Evolutionary conservation across 1,140 invertebrate genomes (phyloP).

Genomic region (Drosophila suzukii): DNA sequence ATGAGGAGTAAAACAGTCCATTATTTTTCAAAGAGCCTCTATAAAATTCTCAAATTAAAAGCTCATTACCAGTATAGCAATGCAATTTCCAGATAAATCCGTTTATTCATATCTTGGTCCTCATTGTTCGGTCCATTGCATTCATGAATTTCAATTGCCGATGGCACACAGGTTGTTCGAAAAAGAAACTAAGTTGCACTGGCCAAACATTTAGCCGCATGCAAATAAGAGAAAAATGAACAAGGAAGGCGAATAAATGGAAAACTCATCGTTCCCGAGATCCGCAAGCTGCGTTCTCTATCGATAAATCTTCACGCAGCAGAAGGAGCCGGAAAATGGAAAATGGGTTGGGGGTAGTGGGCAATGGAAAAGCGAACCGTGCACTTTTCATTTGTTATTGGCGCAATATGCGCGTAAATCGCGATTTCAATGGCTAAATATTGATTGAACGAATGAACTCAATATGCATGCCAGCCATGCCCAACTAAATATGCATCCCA

Average conservation of each 20-base stretch:
- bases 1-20: too few relatives aligned
- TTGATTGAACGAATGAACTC: constrained; percentile 82
- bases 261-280: constrained; percentile 47
- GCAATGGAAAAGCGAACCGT: constrained; percentile 24
- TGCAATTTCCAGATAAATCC: neutral
- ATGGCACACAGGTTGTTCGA: constrained; percentile 7
- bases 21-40: neutral
- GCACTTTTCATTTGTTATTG: constrained; percentile 80
- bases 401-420: constrained; percentile 81
- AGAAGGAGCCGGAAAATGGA: neutral
- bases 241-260: constrained; percentile 42
- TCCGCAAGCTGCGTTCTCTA: constrained; percentile 56
- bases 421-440: constrained; percentile 80
- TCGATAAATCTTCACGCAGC: constrained; percentile 62
- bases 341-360: neutral
- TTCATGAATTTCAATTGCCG: constrained; percentile 50
- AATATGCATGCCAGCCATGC: constrained; percentile 56
- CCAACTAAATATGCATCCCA: constrained; percentile 48
- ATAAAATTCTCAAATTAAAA: neutral
- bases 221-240: constrained; percentile 31
- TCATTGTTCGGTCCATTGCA: constrained; percentile 12
- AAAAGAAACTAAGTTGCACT: constrained; percentile 12
- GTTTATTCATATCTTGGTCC: constrained; percentile 10
- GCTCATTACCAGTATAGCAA: neutral
- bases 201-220: constrained; percentile 20